Percentiles rank a stretch among this genome's conserved stretches.
Evolutionary conservation across 2,888 invertebrate genomes (phyloP).

Genomic region (Druceiella hillmani): DNA sequence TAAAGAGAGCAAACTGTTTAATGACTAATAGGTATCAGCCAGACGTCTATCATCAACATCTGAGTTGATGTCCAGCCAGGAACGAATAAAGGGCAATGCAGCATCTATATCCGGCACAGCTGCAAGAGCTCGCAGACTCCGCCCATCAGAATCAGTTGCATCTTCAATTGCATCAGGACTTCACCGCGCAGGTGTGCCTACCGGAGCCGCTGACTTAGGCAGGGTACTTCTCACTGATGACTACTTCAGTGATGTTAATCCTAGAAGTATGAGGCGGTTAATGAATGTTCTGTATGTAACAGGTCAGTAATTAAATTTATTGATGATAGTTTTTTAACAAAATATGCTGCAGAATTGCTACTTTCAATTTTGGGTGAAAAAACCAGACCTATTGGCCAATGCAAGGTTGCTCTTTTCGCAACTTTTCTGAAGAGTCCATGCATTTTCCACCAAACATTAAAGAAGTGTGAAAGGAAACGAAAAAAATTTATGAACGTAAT

Average conservation of each 20-base stretch:
- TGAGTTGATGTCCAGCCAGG: conserved; percentile 75
- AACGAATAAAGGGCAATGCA: conserved; percentile 68
- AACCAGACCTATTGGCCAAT: too few species aligned
- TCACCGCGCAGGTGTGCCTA: conserved; percentile 54
- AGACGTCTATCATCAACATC: conserved; percentile 75
- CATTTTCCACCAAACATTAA: too few species aligned
- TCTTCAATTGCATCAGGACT: conserved; percentile 88
- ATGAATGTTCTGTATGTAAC: conserved; percentile 98
- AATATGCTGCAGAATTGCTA: too few species aligned
- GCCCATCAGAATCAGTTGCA: conserved; percentile 83
- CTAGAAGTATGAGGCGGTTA: conserved; percentile 89
- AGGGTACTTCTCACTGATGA: conserved; percentile 93
- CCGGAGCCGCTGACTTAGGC: conserved; percentile 62
- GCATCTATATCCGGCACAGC: conserved; percentile 57
- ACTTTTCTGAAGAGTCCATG: too few species aligned
- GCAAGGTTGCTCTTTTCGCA: too few species aligned
- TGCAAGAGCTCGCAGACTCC: conserved; percentile 65
- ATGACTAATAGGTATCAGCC: conserved; percentile 55
- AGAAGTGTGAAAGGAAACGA: too few species aligned
- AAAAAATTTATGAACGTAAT: too few species aligned
- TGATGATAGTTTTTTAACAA: too few species aligned
- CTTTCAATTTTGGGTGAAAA: too few species aligned
- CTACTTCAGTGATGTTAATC: conserved; percentile 98
- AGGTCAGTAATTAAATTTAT: conserved; percentile 45
- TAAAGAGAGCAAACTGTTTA: too few species aligned